Base-by-base conservation (phyloP, 1,140 invertebrate genomes). In the Orius insidiosus region DNA sequence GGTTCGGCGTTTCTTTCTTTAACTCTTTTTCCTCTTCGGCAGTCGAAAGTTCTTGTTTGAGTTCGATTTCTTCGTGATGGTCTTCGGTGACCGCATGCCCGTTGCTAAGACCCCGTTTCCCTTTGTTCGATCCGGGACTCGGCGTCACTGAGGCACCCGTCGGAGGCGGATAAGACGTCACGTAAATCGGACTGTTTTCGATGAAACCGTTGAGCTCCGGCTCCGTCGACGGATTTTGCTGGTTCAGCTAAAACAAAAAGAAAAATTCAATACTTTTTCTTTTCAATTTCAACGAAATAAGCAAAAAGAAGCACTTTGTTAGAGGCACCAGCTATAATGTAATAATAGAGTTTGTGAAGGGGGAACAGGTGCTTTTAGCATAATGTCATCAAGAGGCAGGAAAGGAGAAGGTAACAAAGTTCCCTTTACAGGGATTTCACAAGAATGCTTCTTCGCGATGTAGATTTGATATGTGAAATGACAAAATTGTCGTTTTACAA, bases 151-250 rank as follows among this genome's bases (percentile, higher is more conserved):
- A 15, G n/a, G 41, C 41, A 15, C 19, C n/a, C 8, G 41, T 44
- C 9, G 38, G 38, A 66, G 72, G 57, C 63, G 71, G 58, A 59
- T 72, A 74, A 45, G 78, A 80, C 42, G 80, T 84, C 47, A 83
- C 79, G 66, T 84, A 85, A 48, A 85, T 80, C 15, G 79, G 76
- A 30, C 75, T 75, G 59, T 71, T 76, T 53, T 75, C 75, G 51
- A 80, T 76, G 59, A 79, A 75, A 13, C 76, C 76, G 67, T 78
- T 79, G 48, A 78, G 62, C 59, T 75, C 72, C 48, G 67, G 64
- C 24, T 62, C 52, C 54, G 16, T 59, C 55, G 45, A 62, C 59
- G 51, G 67, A 66, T 50, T 71, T 67, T 70, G 67, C 60, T 74
- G 70, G 60, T 75, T 78, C 57, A 79, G 60, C 75, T 79, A 65